Conservation (phyloP, 1,140 invertebrate species). For the Pectinophora gossypiella region DNA sequence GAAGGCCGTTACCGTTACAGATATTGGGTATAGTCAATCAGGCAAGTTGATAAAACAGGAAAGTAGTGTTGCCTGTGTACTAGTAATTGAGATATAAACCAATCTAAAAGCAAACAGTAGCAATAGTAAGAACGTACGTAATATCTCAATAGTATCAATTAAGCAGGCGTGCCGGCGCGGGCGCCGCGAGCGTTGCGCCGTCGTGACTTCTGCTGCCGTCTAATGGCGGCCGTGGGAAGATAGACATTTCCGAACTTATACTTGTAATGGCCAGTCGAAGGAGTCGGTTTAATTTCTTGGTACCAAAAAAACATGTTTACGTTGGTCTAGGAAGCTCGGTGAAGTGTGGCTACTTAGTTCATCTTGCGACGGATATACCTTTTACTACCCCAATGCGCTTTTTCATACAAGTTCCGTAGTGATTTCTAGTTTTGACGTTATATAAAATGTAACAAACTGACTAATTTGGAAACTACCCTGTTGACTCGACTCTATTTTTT, state of each 20-base stretch:
- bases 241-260: neutral
- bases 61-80: no score
- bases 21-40: no score
- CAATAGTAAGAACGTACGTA: neutral
- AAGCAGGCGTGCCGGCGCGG: neutral
- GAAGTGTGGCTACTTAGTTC: no score
- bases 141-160: slow-evolving; percentile 4
- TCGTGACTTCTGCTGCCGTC: neutral
- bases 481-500: neutral
- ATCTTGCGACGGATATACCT: no score
- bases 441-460: neutral
- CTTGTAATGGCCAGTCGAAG: no score
- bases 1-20: no score
- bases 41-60: no score
- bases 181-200: neutral
- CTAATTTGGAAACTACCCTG: neutral
- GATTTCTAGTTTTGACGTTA: neutral
- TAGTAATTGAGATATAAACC: no score
- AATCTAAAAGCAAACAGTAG: no score
- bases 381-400: no score
- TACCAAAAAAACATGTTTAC: neutral
- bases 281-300: no score
- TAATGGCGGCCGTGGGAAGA: slow-evolving; percentile 4
- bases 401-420: no score
- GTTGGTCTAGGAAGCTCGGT: neutral